A percentile compares a stretch with the other conserved stretches of the same genome.
These are phyloP conservation scores for Diachasma alloeum DNA, from an alignment of 1,140 invertebrate species.

Conservation along the genomic window DNA sequence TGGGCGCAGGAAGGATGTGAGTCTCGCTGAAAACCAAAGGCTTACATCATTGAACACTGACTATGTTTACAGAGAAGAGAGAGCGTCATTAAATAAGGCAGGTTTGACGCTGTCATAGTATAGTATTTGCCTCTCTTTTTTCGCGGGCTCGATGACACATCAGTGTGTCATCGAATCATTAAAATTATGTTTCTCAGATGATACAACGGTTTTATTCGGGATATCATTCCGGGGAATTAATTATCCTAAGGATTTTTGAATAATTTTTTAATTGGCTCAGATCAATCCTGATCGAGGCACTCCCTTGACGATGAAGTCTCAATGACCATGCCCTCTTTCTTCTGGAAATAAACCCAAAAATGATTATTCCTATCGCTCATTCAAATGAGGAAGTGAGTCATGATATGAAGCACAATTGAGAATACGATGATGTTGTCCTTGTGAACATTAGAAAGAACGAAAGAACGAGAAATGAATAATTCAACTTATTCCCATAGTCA, in stretches of 20 bases:
- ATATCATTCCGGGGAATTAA: too few species aligned
- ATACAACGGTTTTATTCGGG: too few species aligned
- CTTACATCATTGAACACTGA: background rate
- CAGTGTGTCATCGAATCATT: background rate
- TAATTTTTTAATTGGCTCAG: background rate
- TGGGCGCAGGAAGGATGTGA: background rate
- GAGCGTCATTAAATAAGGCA: background rate
- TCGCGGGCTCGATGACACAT: background rate
- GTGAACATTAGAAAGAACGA: slow-evolving; percentile 16
- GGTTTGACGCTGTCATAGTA: background rate
- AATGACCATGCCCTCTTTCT: background rate
- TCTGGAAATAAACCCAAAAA: background rate
- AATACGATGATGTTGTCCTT: background rate
- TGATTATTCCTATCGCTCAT: background rate
- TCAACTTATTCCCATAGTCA: slow-evolving; percentile 21
- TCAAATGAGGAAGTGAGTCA: too few species aligned
- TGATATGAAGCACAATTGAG: background rate
- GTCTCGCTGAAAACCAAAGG: background rate
- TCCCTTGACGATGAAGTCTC: background rate
- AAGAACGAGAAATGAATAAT: slow-evolving; percentile 22
- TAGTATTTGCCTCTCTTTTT: too few species aligned
- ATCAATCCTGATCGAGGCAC: background rate
- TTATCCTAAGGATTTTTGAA: too few species aligned
- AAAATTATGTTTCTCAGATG: background rate
- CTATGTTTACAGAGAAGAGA: background rate